Evolutionary conservation across 2,113 vertebrate genomes (phyloP), one percentile per base, ranked within the genome.

Genomic region (Protomyctophum bolini): DNA sequence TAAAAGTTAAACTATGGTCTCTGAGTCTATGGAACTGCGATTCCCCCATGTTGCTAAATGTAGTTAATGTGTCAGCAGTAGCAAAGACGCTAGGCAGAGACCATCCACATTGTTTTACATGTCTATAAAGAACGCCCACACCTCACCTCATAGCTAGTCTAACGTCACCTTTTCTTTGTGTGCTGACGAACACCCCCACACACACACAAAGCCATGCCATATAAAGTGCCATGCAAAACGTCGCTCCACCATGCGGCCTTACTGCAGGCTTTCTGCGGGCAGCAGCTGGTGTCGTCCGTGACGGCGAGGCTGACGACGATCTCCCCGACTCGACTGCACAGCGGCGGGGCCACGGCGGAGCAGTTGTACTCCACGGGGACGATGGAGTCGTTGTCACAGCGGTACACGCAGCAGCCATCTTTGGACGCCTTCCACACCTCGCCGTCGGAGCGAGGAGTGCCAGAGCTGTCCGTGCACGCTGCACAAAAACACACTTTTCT

Each of bases 381-480:
- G 21, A 99, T 91, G 68, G 92, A 94, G 73, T 95, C 95, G 6
- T 89, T 95, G 70, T 95, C 96, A 72, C 98, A 99, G 79, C 90
- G 94, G 56, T 97, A 95, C 92, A 95, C 92, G 74, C 96, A 98
- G 90, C 97, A 99, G 73, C 94, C 95, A 0, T 93, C 94, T 46
- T 87, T 86, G 0, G 96, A 97, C 41, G 95, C 95, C 70, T 94
- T 95, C 98, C 98, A 99, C 66, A 90, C 88, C 77, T 98, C 98
- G 0, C 96, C 96, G 51, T 96, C 69, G 0, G 95, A 94, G 50
- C 62, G 95, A 0, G 98, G 97, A 52, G 75, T 10, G 47, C 96
- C 97, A 0, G 87, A 83, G 78, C 93, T 95, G 85, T 99, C 98
- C 0, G 98, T 99, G 79, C 98, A 99, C 50, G 96, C 98, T 99